Percentiles rank a stretch among this genome's conserved stretches.
These are phyloP conservation scores for Psilanteris sp. DNA, from an alignment of 1,140 invertebrate genomes.

Conservation along the genomic window DNA sequence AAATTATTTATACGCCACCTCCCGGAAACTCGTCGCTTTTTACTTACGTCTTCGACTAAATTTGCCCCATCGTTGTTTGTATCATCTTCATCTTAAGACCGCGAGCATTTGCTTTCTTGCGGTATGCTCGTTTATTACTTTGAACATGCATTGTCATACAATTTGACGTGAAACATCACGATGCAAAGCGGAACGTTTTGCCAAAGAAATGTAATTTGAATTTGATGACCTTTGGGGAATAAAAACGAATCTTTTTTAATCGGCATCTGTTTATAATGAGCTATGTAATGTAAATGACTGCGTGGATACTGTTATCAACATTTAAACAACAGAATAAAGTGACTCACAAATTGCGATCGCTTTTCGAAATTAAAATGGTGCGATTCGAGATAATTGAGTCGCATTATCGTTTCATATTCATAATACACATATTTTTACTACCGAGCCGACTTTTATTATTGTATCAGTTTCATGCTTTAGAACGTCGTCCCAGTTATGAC, in stretches of 20 bases:
- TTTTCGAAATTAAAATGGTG: not conserved
- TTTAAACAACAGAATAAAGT: slow-evolving; percentile 8
- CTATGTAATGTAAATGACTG: slow-evolving; percentile 1
- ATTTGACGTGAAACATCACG: slow-evolving; percentile 1
- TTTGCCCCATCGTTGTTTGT: slow-evolving; percentile 25
- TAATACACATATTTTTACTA: slow-evolving; percentile 3
- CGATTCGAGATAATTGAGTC: slow-evolving; percentile 35
- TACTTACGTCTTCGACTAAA: slow-evolving; percentile 45
- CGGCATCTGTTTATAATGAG: slow-evolving; percentile 14
- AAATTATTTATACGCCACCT: slow-evolving; percentile 55
- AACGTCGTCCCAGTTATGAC: too few relatives aligned
- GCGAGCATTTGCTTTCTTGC: slow-evolving; percentile 26
- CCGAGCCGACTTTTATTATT: too few relatives aligned
- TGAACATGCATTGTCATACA: slow-evolving; percentile 37
- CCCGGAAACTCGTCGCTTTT: slow-evolving; percentile 42
- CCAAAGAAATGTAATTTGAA: slow-evolving; percentile 2
- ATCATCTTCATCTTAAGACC: not conserved
- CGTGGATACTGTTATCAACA: slow-evolving; percentile 15
- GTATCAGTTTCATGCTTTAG: too few relatives aligned
- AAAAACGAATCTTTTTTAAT: slow-evolving; percentile 16
- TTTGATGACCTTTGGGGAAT: slow-evolving; percentile 3
- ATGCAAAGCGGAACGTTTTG: not conserved
- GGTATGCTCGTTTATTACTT: slow-evolving; percentile 24
- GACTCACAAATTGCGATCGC: slow-evolving; percentile 7
- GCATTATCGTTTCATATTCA: slow-evolving; percentile 10